Evolutionary conservation across 2,797 vertebrate species (phyloP).

Genomic region (Huso huso): DNA sequence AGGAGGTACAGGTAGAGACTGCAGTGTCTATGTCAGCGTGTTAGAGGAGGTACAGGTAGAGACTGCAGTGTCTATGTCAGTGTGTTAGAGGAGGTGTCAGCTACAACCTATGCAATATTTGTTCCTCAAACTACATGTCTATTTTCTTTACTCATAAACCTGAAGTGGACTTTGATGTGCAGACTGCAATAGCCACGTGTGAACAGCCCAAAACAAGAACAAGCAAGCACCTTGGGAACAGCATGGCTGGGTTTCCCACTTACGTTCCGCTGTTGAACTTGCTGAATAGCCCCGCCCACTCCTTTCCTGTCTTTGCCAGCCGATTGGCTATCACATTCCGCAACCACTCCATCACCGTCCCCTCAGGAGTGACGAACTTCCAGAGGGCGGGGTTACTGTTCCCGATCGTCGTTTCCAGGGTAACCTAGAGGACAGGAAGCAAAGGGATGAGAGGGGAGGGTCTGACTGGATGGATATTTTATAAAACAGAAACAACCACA

Average conservation of each 20-base stretch:
- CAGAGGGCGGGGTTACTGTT: constrained; percentile 78
- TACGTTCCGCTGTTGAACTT: constrained; percentile 91
- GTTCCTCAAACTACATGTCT: neutral
- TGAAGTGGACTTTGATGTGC: neutral
- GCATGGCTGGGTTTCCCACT: constrained; percentile 30
- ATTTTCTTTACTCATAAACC: neutral
- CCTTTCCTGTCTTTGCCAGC: constrained; percentile 59
- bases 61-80: too few relatives aligned
- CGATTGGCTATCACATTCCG: constrained; percentile 85
- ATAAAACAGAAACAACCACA: neutral
- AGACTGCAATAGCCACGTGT: neutral
- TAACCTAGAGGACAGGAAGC: constrained; percentile 53
- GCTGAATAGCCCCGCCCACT: constrained; percentile 70
- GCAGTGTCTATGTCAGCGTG: too few relatives aligned
- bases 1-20: too few relatives aligned
- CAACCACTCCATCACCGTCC: constrained; percentile 80
- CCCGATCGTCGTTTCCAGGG: constrained; percentile 87
- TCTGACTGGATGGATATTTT: neutral
- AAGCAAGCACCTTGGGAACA: neutral
- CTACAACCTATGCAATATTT: neutral
- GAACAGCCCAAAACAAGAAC: neutral
- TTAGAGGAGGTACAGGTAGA: too few relatives aligned
- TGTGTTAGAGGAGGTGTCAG: too few relatives aligned
- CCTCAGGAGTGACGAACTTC: constrained; percentile 69
- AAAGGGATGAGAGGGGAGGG: neutral